These are phyloP conservation scores for Stigmatopora argus DNA, from an alignment of 2,113 vertebrate species.

Conservation along the genomic window DNA sequence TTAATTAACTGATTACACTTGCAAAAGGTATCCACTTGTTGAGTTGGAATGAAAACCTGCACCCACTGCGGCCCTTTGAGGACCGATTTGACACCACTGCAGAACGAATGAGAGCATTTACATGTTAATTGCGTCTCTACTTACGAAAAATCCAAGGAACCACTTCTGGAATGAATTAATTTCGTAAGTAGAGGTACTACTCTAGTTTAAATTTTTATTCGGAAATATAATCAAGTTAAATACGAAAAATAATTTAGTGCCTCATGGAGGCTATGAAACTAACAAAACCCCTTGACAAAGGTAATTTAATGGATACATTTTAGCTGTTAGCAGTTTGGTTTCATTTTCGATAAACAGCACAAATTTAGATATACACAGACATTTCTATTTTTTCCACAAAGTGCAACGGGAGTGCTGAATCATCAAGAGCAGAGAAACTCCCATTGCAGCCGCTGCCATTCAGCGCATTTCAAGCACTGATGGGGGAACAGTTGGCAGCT, in stretches of 20 bases:
- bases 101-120: too few relatives aligned
- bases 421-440: conserved; percentile 57
- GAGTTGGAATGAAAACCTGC: too few relatives aligned
- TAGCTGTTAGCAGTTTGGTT: background rate
- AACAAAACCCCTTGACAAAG: background rate
- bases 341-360: conserved; percentile 3
- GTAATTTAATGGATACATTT: background rate
- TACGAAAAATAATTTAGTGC: background rate
- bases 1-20: too few relatives aligned
- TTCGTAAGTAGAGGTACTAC: too few relatives aligned
- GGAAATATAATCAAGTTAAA: too few relatives aligned
- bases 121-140: too few relatives aligned
- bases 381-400: conserved; percentile 2
- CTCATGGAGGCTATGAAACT: background rate
- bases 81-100: too few relatives aligned
- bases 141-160: too few relatives aligned
- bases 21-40: too few relatives aligned
- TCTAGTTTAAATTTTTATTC: too few relatives aligned
- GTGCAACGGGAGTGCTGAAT: conserved; percentile 48
- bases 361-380: background rate
- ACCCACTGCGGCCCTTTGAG: too few relatives aligned
- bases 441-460: conserved; percentile 46
- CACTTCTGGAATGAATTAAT: too few relatives aligned
- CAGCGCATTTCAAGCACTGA: conserved; percentile 43
- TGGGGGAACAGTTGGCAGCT: conserved; percentile 62